Evolutionary conservation across 2,797 vertebrate genomes (phyloP).

Genomic region (Urophycis tenuis): DNA sequence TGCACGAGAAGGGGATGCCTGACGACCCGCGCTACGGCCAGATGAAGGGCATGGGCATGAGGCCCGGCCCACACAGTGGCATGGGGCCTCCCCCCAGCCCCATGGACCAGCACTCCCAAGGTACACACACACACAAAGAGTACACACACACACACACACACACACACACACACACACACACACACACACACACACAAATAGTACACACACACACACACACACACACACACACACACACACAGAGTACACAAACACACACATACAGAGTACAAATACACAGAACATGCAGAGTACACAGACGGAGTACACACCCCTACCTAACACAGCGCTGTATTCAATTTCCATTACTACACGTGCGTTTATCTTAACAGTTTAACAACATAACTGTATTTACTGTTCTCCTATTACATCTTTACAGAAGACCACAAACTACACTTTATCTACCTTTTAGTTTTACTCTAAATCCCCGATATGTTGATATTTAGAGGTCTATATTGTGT

Average conservation of each 20-base stretch:
- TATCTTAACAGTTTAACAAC: too few species aligned
- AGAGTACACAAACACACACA: too few species aligned
- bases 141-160: background rate
- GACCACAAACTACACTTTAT: background rate
- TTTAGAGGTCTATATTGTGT: too few species aligned
- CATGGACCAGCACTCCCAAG: slow-evolving; percentile 97
- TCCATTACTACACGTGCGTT: too few species aligned
- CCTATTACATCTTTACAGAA: background rate
- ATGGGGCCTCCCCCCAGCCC: slow-evolving; percentile 94
- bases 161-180: too few species aligned
- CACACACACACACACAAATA: too few species aligned
- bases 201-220: too few species aligned
- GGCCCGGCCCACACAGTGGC: slow-evolving; percentile 77
- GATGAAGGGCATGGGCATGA: slow-evolving; percentile 89
- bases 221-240: too few species aligned
- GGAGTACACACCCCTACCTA: too few species aligned
- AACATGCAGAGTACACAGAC: too few species aligned
- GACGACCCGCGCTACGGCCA: slow-evolving; percentile 87
- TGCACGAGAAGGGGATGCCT: slow-evolving; percentile 85
- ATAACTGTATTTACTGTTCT: background rate
- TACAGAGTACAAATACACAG: too few species aligned
- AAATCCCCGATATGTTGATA: background rate
- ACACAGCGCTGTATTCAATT: too few species aligned
- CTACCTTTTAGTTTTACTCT: background rate
- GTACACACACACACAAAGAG: slow-evolving; percentile 55